phyloP scores from a whole-genome alignment of 2,888 invertebrate genomes.

The Conistra vaccinii region DNA sequence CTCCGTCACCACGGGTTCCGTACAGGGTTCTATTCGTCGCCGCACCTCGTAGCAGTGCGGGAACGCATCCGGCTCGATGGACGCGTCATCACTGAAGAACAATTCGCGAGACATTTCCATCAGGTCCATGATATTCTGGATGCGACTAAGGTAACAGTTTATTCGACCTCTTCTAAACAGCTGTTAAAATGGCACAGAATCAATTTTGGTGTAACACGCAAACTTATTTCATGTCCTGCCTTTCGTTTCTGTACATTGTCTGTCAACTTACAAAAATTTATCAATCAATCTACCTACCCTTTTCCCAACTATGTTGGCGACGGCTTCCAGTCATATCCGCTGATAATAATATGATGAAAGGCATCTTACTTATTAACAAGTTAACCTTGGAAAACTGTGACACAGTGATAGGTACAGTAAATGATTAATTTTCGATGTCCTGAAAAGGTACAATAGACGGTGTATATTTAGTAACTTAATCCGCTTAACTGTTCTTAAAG shows the following conservation, averaged over 20 bases:
- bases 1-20: constrained; percentile 95
- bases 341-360: too few species aligned
- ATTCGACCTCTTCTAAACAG: background rate
- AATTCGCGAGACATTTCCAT: constrained; percentile 96
- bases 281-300: background rate
- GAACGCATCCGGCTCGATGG: constrained; percentile 98
- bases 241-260: too few species aligned
- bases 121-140: constrained; percentile 92
- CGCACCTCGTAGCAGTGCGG: constrained; percentile 97
- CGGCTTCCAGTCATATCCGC: too few species aligned
- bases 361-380: too few species aligned
- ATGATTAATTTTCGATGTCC: too few species aligned
- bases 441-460: too few species aligned
- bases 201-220: background rate
- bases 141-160: constrained; percentile 74
- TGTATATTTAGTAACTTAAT: too few species aligned
- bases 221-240: too few species aligned
- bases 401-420: too few species aligned
- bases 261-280: too few species aligned
- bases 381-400: too few species aligned
- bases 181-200: background rate
- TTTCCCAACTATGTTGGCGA: background rate
- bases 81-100: constrained; percentile 92
- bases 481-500: too few species aligned
- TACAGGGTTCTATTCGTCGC: constrained; percentile 99